Percentiles rank a stretch among this genome's conserved stretches.
phyloP scores from a whole-genome alignment of 2,113 vertebrate genomes.

The Toxotes chatareus region DNA sequence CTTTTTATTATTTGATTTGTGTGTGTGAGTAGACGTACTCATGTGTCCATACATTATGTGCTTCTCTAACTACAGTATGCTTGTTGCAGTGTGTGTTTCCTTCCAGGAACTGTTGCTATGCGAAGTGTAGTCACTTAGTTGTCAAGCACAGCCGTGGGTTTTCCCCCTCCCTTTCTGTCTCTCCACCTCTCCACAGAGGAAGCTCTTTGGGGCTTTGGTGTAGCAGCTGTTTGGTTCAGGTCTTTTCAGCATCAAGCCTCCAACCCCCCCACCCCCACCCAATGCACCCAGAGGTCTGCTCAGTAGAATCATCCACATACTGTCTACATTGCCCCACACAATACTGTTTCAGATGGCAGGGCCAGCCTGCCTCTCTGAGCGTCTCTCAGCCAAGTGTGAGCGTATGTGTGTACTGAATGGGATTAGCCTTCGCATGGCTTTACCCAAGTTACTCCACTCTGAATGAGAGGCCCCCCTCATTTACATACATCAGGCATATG shows the following conservation, averaged over 20 bases:
- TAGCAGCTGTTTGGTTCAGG: slow-evolving; percentile 82
- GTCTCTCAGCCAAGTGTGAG: slow-evolving; percentile 74
- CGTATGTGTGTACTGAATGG: slow-evolving; percentile 75
- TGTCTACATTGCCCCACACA: slow-evolving; percentile 81
- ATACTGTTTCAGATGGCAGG: slow-evolving; percentile 80
- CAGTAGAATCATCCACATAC: slow-evolving; percentile 77
- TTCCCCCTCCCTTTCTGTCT: slow-evolving; percentile 38
- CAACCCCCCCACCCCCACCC: slow-evolving; percentile 74
- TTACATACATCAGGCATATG: slow-evolving; percentile 69
- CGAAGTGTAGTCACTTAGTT: slow-evolving; percentile 80
- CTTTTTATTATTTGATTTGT: slow-evolving; percentile 56
- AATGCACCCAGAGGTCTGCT: slow-evolving; percentile 69
- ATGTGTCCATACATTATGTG: slow-evolving; percentile 40
- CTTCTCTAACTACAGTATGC: slow-evolving; percentile 48
- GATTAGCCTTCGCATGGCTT: slow-evolving; percentile 80
- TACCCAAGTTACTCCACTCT: slow-evolving; percentile 69
- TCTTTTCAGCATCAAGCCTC: slow-evolving; percentile 80
- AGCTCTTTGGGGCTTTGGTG: slow-evolving; percentile 77
- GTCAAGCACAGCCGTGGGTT: slow-evolving; percentile 77
- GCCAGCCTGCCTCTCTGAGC: slow-evolving; percentile 65
- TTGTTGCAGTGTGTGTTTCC: slow-evolving; percentile 59
- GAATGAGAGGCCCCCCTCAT: slow-evolving; percentile 71
- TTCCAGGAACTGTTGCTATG: slow-evolving; percentile 84
- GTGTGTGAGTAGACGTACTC: slow-evolving; percentile 47
- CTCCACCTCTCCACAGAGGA: slow-evolving; percentile 75